phyloP scores from a whole-genome alignment of 2,113 vertebrate genomes.

The Rallus limicola region DNA sequence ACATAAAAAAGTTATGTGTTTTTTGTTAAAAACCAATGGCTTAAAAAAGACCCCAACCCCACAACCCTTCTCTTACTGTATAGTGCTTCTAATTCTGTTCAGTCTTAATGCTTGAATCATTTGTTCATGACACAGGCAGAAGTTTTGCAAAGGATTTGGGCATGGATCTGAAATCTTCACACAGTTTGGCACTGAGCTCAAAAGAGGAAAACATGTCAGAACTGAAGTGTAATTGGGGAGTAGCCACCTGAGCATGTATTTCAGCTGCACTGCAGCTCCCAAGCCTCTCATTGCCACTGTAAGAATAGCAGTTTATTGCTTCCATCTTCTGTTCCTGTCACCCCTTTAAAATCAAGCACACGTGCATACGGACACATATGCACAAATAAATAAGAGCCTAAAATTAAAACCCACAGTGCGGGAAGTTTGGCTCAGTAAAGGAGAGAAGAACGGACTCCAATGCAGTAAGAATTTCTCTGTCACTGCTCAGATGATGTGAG shows the following conservation, averaged over 20 bases:
- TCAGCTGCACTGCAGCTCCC: background rate
- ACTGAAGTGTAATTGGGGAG: background rate
- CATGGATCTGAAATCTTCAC: background rate
- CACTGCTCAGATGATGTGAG: background rate
- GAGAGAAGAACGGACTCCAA: background rate
- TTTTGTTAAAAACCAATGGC: background rate
- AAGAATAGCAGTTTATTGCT: background rate
- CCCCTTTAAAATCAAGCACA: background rate
- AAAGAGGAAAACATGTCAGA: background rate
- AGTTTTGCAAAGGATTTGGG: background rate
- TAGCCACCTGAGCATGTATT: background rate
- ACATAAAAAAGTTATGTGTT: background rate
- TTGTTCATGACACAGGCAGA: background rate
- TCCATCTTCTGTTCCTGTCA: background rate
- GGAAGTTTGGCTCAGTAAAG: background rate
- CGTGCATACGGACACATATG: background rate
- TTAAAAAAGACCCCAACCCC: background rate
- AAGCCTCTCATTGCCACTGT: background rate
- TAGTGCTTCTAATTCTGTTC: background rate
- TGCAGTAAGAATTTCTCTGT: background rate
- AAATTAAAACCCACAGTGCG: background rate
- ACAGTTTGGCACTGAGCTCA: background rate
- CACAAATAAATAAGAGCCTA: background rate
- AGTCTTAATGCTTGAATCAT: background rate
- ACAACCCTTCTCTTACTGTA: background rate